Evolutionary conservation across 2,888 invertebrate genomes (phyloP).

Genomic region (Rhogogaster chlorosoma): DNA sequence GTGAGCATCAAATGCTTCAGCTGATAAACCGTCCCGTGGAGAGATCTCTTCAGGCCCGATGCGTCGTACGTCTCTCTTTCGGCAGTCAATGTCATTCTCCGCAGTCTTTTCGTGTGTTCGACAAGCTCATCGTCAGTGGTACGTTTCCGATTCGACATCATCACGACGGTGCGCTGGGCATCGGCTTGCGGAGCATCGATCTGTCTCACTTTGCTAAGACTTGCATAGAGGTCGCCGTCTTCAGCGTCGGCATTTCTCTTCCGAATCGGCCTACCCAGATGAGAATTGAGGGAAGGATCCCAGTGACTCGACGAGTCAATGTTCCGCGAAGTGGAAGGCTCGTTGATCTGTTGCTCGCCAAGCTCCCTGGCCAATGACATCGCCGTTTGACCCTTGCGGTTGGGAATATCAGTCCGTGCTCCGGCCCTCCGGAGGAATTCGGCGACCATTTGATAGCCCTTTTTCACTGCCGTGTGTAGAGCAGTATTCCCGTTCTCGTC

Average conservation of each 20-base stretch:
- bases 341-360: background rate
- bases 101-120: too few species aligned
- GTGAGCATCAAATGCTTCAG: too few species aligned
- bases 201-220: too few species aligned
- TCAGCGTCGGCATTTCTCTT: too few species aligned
- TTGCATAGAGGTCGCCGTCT: too few species aligned
- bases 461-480: background rate
- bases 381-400: background rate
- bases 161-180: too few species aligned
- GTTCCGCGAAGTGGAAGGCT: background rate
- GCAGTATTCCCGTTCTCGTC: background rate
- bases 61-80: too few species aligned
- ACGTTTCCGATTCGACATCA: background rate
- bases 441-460: background rate
- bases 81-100: too few species aligned
- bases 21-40: too few species aligned
- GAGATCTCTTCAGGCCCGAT: too few species aligned
- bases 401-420: background rate
- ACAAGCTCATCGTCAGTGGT: background rate
- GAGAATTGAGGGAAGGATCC: background rate
- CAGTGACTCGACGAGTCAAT: background rate
- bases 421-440: background rate
- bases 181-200: too few species aligned
- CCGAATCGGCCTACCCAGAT: background rate
- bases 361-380: background rate